Base-by-base conservation (phyloP, 2,113 vertebrate species). In the Melospiza georgiana region DNA sequence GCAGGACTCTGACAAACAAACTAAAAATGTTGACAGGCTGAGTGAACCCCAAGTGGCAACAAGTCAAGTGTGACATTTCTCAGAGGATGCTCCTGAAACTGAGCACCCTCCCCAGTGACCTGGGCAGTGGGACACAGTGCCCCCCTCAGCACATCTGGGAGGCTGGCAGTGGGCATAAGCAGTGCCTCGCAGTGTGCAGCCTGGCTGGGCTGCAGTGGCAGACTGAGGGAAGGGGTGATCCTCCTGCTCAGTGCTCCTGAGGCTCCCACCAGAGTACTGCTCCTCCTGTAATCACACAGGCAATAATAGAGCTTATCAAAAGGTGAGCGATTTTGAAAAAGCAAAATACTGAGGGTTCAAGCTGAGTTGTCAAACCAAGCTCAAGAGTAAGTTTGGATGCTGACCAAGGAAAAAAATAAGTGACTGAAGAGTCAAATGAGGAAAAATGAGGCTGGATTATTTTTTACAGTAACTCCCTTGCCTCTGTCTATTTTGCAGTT, bases 81-180 rank as follows among this genome's bases (percentile, higher is more conserved):
- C 15, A 46, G 7, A 28, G 28, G 22, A 73, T 4, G 16, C 15
- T 43, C 1, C 11, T 67, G 41, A 12, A 51, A 8, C 18, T 33
- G 41, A 73, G 9, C 18, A 33, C 23, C 9, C 6, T 59, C 15
- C 6, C 16, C 30, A n/a, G 3, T 39, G 44, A 15, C 20, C 19
- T 20, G 20, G 31, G 10, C 19, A 44, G 48, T 7, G 24, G 23
- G 21, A 48, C 2, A 5, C 8, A 35, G 8, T 4, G 12, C 12
- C 27, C 5, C 5, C 11, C 27, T 52, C 22, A 33, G 44, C 23
- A 49, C 15, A 10, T 15, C 8, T n/a, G 6, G 23, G 15, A 63
- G 10, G 13, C 13, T 41, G 73, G 22, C 41, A 69, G 7, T 0
- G 2, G 4, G 10, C 0, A 1, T 2, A 0, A 1, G 5, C 35